phyloP scores from a whole-genome alignment of 1,140 invertebrate genomes.

The Cecropterus lyciades region DNA sequence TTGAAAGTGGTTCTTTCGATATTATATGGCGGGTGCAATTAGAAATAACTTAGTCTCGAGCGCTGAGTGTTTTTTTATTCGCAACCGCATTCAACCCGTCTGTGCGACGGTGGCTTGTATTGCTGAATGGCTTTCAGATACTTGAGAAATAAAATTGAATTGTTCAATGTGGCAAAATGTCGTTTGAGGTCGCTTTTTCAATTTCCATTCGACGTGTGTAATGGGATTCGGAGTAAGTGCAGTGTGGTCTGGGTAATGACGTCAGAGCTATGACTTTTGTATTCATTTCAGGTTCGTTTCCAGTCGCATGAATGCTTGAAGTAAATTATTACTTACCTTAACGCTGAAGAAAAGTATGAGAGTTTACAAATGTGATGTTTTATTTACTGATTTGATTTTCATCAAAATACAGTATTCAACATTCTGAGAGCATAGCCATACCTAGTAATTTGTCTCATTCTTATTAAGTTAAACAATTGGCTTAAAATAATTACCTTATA shows the following conservation, averaged over 20 bases:
- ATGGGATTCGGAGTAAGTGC: not conserved
- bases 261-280: not conserved
- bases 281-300: not conserved
- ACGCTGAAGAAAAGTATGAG: too few relatives aligned
- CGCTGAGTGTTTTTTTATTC: slow-evolving; percentile 26
- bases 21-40: slow-evolving; percentile 29
- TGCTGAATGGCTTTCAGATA: slow-evolving; percentile 31
- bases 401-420: too few relatives aligned
- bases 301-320: not conserved
- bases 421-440: too few relatives aligned
- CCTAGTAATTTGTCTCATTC: too few relatives aligned
- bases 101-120: not conserved
- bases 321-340: too few relatives aligned
- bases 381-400: too few relatives aligned
- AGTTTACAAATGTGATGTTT: too few relatives aligned
- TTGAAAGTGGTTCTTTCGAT: slow-evolving; percentile 29
- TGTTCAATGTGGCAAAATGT: slow-evolving; percentile 28
- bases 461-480: too few relatives aligned
- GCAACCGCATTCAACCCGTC: slow-evolving; percentile 17
- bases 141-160: slow-evolving; percentile 36
- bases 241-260: not conserved
- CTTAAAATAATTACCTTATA: too few relatives aligned
- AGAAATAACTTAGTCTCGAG: slow-evolving; percentile 33
- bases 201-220: slow-evolving; percentile 1
- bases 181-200: slow-evolving; percentile 22